phyloP scores from a whole-genome alignment of 2,888 invertebrate genomes.

The Drosophila monieri region DNA sequence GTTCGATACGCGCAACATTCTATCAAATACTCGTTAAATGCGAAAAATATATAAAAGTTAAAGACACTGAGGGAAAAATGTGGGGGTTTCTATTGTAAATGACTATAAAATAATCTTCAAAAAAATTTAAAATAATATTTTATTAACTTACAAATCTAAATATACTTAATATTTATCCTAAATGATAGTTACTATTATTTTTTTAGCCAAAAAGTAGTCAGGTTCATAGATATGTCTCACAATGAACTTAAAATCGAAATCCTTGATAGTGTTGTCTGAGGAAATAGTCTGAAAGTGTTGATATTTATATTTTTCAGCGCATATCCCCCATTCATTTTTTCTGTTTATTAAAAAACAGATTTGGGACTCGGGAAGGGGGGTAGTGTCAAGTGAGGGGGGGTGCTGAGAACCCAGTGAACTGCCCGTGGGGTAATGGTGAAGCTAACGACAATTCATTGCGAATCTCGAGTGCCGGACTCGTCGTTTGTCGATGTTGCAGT shows the following conservation, averaged over 20 bases:
- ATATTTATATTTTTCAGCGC: background rate
- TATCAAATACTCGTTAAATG: constrained; percentile 42
- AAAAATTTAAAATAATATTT: too few species aligned
- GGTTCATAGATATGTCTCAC: too few species aligned
- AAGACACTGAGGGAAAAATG: background rate
- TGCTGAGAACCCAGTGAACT: constrained; percentile 29
- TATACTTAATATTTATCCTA: too few species aligned
- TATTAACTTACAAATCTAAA: too few species aligned
- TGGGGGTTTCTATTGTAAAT: too few species aligned
- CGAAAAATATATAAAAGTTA: constrained; percentile 22
- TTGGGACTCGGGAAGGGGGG: background rate
- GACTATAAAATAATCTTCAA: too few species aligned
- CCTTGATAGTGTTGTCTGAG: background rate
- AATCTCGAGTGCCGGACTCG: constrained; percentile 42
- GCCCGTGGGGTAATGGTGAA: constrained; percentile 42
- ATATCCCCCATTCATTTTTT: background rate
- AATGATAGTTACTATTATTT: too few species aligned
- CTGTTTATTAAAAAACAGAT: background rate
- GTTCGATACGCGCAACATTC: constrained; percentile 67
- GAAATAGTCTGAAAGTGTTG: background rate
- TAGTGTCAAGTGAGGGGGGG: background rate
- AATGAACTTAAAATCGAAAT: background rate
- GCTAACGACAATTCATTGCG: constrained; percentile 50
- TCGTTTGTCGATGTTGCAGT: constrained; percentile 8
- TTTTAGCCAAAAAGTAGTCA: too few species aligned